Conservation (phyloP, 2,888 invertebrate species). For the Panorpa germanica region DNA sequence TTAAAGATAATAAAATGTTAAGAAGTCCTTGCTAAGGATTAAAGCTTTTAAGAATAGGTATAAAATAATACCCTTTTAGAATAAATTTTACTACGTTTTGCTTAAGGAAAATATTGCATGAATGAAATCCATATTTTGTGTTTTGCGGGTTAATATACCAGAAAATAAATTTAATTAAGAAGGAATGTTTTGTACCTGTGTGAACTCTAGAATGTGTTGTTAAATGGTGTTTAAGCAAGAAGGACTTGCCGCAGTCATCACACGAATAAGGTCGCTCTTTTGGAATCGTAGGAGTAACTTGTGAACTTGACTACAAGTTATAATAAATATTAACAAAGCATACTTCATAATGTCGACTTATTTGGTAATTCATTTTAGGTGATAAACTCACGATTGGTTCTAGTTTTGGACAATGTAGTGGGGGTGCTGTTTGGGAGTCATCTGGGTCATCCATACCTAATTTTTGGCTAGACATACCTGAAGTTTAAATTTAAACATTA, state of each 20-base stretch:
- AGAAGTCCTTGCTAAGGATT: no score
- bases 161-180: no score
- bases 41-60: no score
- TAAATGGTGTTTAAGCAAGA: constrained; percentile 65
- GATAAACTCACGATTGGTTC: constrained; percentile 26
- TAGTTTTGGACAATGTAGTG: constrained; percentile 23
- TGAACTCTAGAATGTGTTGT: constrained; percentile 70
- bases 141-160: no score
- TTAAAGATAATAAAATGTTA: no score
- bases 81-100: no score
- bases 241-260: constrained; percentile 67
- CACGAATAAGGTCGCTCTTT: constrained; percentile 68
- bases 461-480: no score
- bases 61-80: no score
- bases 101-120: no score
- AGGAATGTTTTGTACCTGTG: constrained; percentile 46
- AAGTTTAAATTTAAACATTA: no score
- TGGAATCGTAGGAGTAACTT: constrained; percentile 21
- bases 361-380: constrained; percentile 25
- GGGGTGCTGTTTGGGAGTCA: constrained; percentile 24
- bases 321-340: constrained; percentile 4
- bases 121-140: no score
- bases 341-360: constrained; percentile 9
- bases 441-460: constrained; percentile 25
- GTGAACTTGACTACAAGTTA: neutral